phyloP scores from a whole-genome alignment of 2,113 vertebrate species.

The Corythornis madagascariensis region DNA sequence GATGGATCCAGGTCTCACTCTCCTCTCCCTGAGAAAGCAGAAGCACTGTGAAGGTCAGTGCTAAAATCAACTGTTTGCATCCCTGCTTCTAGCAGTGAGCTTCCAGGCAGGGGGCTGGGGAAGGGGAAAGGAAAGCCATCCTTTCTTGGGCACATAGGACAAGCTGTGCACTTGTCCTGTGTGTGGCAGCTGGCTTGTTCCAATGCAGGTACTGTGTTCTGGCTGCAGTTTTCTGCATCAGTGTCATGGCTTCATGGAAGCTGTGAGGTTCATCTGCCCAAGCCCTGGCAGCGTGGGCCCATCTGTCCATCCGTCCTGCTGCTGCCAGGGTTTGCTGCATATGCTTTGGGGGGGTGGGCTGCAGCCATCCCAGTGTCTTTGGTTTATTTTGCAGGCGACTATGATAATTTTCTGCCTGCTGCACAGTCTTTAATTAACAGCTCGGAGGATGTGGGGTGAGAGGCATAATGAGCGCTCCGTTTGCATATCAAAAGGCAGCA shows the following conservation, averaged over 20 bases:
- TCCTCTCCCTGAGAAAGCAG: background rate
- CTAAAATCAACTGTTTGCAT: background rate
- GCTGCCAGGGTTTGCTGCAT: background rate
- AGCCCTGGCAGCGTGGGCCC: accelerated
- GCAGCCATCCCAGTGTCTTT: background rate
- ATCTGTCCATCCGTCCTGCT: background rate
- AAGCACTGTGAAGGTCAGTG: background rate
- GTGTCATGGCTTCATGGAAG: accelerated
- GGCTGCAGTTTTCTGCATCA: accelerated
- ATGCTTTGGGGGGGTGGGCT: background rate
- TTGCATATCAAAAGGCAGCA: constrained; percentile 74
- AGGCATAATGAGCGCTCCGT: constrained; percentile 47
- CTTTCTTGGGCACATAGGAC: background rate
- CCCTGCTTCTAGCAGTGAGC: background rate
- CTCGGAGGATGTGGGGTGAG: constrained; percentile 59
- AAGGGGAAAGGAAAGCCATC: background rate
- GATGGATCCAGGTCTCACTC: background rate
- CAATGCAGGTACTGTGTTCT: accelerated
- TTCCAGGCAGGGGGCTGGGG: background rate
- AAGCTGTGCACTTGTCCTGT: background rate
- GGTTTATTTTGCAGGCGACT: constrained; percentile 43
- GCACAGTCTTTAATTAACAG: constrained; percentile 70
- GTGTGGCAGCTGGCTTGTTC: background rate
- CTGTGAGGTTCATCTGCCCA: background rate
- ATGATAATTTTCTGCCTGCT: constrained; percentile 64